Evolutionary conservation across 2,113 vertebrate genomes (phyloP).

Genomic region (Talpa occidentalis): DNA sequence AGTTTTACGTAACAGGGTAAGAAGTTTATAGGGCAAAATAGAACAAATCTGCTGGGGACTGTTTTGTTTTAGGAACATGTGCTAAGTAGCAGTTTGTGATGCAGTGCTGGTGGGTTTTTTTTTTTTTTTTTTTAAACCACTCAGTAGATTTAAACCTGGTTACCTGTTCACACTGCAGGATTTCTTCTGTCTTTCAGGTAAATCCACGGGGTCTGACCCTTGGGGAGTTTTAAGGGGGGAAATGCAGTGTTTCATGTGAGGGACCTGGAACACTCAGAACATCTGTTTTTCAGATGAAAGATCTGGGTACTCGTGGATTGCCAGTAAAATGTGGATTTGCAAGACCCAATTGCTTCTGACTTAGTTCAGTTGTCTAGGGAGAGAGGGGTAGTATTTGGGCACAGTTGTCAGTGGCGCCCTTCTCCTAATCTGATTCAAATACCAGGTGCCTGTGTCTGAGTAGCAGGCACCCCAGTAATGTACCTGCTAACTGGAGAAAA

Average conservation of each 20-base stretch:
- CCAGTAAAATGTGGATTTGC: not conserved
- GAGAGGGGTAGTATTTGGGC: not conserved
- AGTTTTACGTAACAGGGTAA: conserved; percentile 60
- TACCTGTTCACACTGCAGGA: not conserved
- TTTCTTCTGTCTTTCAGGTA: not conserved
- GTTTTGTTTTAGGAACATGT: not conserved
- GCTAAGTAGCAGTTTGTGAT: conserved; percentile 1
- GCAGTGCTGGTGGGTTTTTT: not conserved
- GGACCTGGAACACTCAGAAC: not conserved
- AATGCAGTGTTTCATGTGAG: not conserved
- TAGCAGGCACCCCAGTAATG: rapidly evolving
- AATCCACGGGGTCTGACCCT: not conserved
- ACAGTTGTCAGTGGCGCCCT: not conserved
- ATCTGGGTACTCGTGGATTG: not conserved
- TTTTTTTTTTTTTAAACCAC: not conserved
- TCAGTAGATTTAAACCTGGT: not conserved
- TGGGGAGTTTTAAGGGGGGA: not conserved
- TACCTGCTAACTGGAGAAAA: not conserved
- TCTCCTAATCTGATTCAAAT: not conserved
- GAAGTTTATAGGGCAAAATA: conserved; percentile 38
- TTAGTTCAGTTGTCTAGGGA: not conserved
- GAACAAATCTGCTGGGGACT: not conserved
- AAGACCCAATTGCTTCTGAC: not conserved
- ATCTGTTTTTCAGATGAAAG: not conserved
- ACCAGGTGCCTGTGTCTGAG: not conserved